Percentiles rank a stretch among this genome's conserved stretches.
Evolutionary conservation across 2,888 invertebrate species (phyloP).

Genomic region (Sylvicola cinctus): DNA sequence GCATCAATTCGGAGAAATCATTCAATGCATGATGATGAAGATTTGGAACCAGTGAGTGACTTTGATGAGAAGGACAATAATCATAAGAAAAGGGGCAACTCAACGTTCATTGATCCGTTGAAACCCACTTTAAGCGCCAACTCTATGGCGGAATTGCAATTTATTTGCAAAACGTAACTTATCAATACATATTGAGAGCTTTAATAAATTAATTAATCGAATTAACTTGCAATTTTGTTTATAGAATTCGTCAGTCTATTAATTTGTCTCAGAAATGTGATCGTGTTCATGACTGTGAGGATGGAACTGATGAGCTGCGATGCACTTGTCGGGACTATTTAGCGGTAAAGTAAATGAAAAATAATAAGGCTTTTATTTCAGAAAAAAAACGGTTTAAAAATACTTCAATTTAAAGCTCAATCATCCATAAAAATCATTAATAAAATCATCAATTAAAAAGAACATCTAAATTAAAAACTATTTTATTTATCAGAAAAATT

Average conservation of each 20-base stretch:
- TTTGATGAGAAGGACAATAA: too few relatives aligned
- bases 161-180: constrained; percentile 6
- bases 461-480: not conserved
- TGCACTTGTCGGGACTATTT: constrained; percentile 57
- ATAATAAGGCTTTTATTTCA: constrained; percentile 7
- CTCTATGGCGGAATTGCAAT: too few relatives aligned
- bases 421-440: constrained; percentile 2
- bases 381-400: too few relatives aligned
- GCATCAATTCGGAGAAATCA: not conserved
- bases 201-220: not conserved
- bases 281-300: constrained; percentile 53
- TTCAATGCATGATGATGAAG: too few relatives aligned
- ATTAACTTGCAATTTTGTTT: constrained; percentile 3
- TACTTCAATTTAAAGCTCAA: too few relatives aligned
- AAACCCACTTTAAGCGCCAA: too few relatives aligned
- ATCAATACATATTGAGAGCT: not conserved
- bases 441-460: not conserved
- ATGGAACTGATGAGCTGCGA: constrained; percentile 54
- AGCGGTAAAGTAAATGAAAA: constrained; percentile 8
- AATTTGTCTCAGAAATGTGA: constrained; percentile 40
- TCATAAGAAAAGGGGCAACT: too few relatives aligned
- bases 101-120: too few relatives aligned
- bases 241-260: constrained; percentile 43
- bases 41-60: too few relatives aligned
- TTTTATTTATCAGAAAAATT: constrained; percentile 13